Conservation (phyloP, 23 tunicate species). For the Phallusia fumigata region DNA sequence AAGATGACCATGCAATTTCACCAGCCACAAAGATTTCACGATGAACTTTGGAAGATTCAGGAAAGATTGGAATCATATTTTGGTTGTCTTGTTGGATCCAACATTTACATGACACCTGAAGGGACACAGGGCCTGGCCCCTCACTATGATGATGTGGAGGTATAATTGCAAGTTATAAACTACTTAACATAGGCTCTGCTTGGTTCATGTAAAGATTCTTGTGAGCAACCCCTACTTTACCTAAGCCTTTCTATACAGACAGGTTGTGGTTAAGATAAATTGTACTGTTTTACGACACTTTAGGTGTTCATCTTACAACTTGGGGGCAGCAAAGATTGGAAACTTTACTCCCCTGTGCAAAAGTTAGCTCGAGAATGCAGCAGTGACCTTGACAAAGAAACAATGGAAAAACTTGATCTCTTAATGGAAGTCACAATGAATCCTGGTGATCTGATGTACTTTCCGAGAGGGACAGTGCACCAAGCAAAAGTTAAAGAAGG, state of each 20-base stretch:
- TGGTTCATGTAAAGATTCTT: too few species aligned
- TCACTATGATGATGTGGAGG: conserved; percentile 84
- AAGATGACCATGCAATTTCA: conserved; percentile 73
- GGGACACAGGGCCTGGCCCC: conserved; percentile 72
- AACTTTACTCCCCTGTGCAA: conserved; percentile 50
- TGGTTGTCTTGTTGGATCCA: conserved; percentile 58
- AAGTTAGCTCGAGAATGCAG: conserved; percentile 43
- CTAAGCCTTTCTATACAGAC: too few species aligned
- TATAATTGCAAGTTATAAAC: not conserved
- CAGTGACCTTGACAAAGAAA: conserved; percentile 30
- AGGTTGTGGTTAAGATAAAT: too few species aligned
- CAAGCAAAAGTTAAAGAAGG: conserved; percentile 57
- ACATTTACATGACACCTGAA: conserved; percentile 73
- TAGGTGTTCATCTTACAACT: conserved; percentile 80
- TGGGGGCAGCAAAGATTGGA: conserved; percentile 63
- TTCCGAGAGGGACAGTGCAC: conserved; percentile 72
- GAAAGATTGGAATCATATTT: conserved; percentile 54
- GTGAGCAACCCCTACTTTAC: too few species aligned
- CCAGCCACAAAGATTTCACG: conserved; percentile 73
- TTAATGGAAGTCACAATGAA: conserved; percentile 33
- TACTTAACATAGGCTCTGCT: not conserved
- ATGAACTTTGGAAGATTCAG: conserved; percentile 79
- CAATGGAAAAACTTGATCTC: conserved; percentile 20
- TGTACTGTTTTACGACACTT: not conserved
- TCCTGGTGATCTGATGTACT: conserved; percentile 64